These are phyloP conservation scores for Ectemnius continuus DNA, from an alignment of 2,888 invertebrate species.

Conservation along the genomic window DNA sequence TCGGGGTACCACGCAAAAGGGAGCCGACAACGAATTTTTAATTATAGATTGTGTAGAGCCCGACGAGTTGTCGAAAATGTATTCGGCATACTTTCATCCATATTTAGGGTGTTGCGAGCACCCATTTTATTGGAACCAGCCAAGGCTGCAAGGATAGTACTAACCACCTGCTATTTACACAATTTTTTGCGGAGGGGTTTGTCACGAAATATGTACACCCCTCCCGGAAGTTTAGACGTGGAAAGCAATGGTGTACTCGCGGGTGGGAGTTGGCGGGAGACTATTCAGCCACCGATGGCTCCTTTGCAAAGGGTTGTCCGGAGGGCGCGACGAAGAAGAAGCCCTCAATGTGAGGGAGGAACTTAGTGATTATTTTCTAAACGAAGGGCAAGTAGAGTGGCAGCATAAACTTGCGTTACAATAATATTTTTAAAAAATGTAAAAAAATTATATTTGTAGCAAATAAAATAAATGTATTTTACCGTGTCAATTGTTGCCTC, in stretches of 20 bases:
- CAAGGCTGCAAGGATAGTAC: not conserved
- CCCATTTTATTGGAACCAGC: not conserved
- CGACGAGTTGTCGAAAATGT: conserved; percentile 8
- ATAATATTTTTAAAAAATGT: not conserved
- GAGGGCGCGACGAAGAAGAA: not conserved
- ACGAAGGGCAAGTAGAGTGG: not conserved
- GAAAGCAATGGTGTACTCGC: not conserved
- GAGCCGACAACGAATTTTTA: not conserved
- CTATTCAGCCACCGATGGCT: not conserved
- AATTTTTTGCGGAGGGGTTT: not conserved
- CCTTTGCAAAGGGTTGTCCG: not conserved
- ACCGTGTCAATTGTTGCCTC: not conserved
- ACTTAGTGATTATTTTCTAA: not conserved
- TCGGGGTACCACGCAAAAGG: not conserved
- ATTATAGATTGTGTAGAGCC: conserved; percentile 3
- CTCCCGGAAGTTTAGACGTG: not conserved
- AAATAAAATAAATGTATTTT: not conserved
- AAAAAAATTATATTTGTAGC: not conserved
- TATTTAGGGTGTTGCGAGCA: not conserved
- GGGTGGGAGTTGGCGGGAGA: not conserved
- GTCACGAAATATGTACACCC: not conserved
- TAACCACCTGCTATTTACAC: not conserved
- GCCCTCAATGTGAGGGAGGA: not conserved
- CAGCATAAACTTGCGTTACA: not conserved
- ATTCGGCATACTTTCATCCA: not conserved